Conservation (phyloP, 2,797 vertebrate genomes). For the Dicrostonyx torquatus region DNA sequence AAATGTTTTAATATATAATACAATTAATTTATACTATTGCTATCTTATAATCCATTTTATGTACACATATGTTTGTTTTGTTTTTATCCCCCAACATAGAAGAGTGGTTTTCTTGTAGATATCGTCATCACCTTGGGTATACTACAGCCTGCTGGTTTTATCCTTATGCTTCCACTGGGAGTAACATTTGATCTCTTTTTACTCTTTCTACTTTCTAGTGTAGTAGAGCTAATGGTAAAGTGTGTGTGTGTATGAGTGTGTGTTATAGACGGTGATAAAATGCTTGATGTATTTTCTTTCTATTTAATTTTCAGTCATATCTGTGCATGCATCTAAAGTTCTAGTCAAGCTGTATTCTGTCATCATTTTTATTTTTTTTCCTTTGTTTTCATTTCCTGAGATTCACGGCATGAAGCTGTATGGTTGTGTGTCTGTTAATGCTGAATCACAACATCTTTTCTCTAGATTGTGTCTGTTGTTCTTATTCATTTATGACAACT, state of each 20-base stretch:
- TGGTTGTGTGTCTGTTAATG: not conserved
- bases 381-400: not conserved
- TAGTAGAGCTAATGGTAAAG: too few species aligned
- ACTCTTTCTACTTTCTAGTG: not conserved
- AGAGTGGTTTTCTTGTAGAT: not conserved
- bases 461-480: not conserved
- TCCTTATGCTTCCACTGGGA: not conserved
- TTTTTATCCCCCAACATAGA: not conserved
- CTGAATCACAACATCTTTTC: not conserved
- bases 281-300: constrained; percentile 4
- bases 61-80: not conserved
- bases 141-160: not conserved
- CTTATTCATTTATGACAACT: constrained; percentile 45
- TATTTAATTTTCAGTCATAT: not conserved
- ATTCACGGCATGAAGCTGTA: not conserved
- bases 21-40: not conserved
- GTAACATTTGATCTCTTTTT: not conserved
- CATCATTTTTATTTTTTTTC: not conserved
- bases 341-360: not conserved
- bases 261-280: not conserved
- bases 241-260: not conserved
- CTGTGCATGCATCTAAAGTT: not conserved
- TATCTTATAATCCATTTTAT: not conserved
- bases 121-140: not conserved
- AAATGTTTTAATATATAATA: not conserved